Evolutionary conservation across 2,113 vertebrate species (phyloP), one percentile per base, ranked within the genome.

Genomic region (Oreochromis aureus): DNA sequence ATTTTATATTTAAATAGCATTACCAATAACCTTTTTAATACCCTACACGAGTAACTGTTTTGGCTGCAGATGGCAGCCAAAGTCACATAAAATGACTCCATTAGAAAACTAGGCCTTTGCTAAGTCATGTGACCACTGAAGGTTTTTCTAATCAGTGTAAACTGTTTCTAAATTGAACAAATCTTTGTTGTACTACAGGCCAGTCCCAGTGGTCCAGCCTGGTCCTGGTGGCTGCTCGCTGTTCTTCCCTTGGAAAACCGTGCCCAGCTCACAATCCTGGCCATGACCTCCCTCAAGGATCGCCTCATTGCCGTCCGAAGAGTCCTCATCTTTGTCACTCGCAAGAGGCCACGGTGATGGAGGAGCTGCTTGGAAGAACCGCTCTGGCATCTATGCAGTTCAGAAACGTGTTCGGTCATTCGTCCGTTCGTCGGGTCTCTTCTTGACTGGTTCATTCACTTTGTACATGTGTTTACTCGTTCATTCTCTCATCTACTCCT

Each of bases 221-320:
- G 98, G 98, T 97, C 97, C 95, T 99, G 98, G 97, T 98, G 98
- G 98, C 96, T 98, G 53, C 96, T 98, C 76, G 98, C 97, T 1
- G 97, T 99, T 59, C 91, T 99, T 73, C 98, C 98, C 0, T 84
- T 99, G 91, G 98, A 98, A 84, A 97, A 96, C 82, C 96, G 97
- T 89, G 98, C 98, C 89, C 98, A 99, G 92, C 96, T 99, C 92
- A 97, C 97, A 81, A 98, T 98, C 86, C 89, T 98, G 19, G 92
- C 97, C 83, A 98, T 98, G 98, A 97, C 95, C 22, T 97, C 97
- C 1, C 96, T 98, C n/a, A 98, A 97, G 92, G 97, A 98, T 87
- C 96, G 97, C 51, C 98, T 99, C 2, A 95, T 98, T 0, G 97
- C 97, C 93, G 97, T 99, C 90, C 96, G 97, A 58, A 94, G 97